Evolutionary conservation across 1,140 invertebrate species (phyloP), one percentile per base, ranked within the genome.

Genomic region (Drosophila pandora): DNA sequence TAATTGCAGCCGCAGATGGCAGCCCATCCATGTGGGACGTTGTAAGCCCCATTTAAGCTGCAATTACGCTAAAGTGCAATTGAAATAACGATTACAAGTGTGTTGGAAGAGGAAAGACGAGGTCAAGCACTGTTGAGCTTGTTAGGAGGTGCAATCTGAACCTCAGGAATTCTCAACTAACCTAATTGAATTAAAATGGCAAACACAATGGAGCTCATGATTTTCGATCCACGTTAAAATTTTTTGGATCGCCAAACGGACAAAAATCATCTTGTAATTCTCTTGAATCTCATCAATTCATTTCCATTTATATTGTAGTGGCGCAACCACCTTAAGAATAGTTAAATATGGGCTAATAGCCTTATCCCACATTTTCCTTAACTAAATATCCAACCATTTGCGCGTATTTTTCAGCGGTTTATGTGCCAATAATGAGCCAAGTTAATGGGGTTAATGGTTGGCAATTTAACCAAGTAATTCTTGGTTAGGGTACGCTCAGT

Each of bases 61-160:
- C 64, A 85, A 76, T 87, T 87, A 76, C 41, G 43, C 32, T 34
- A 10, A 56, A 87, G 63, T 81, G 78, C 74, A 62, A 71, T 71
- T 70, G 68, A 72, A 57, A 68, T 83, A 71, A 79, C 67, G 58
- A 61, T 39, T 28, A 55, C 25, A 30, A 57, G 37, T 28, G 34
- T 22, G 47, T 23, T 23, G 13, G n/a, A 39, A 25, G 23, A 54
- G 64, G 50, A 22, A 37, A 13, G 49, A 48, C 47, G 7, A 28
- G 25, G 30, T 9, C 49, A 57, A 39, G 25, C 34, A 60, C 22
- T 43, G 34, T 39, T 34, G n/a, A 52, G 34, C 28, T 41, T 30
- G 13, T 21, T 54, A 50, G 21, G 37, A 43, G 52, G 49, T 47
- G 62, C 45, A 32, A 32, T 49, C 12, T 8, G 49, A 23, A 54